These are phyloP conservation scores for Conomelus anceps DNA, from an alignment of 2,888 invertebrate genomes.

Conservation along the genomic window DNA sequence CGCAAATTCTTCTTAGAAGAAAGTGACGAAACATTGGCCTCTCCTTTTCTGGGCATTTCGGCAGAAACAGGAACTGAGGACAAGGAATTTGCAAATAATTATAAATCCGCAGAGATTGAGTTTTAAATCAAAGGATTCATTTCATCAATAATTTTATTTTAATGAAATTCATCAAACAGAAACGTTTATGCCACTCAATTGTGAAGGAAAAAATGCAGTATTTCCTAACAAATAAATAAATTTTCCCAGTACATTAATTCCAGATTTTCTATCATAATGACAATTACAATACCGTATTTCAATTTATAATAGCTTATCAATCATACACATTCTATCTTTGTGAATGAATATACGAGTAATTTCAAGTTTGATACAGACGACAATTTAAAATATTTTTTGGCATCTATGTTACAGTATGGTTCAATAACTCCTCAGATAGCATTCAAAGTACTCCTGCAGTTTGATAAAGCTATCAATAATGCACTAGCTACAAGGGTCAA, in stretches of 20 bases:
- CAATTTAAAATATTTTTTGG: conserved; percentile 31
- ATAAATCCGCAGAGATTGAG: too few species aligned
- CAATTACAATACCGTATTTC: too few species aligned
- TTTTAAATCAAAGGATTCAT: background rate
- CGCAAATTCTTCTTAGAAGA: background rate
- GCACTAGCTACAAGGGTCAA: conserved; percentile 86
- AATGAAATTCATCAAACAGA: too few species aligned
- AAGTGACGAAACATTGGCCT: background rate
- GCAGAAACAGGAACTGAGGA: background rate
- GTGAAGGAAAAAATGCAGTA: too few species aligned
- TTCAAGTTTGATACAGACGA: background rate
- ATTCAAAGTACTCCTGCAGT: conserved; percentile 87
- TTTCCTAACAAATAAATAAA: too few species aligned
- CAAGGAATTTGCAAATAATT: background rate
- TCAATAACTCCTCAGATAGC: conserved; percentile 92
- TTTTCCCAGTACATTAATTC: too few species aligned
- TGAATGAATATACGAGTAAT: background rate
- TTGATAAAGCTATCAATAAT: conserved; percentile 94
- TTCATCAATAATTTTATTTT: too few species aligned
- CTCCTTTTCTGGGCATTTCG: background rate
- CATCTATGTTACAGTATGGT: conserved; percentile 84
- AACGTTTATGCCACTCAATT: too few species aligned
- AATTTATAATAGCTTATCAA: too few species aligned
- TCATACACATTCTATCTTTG: background rate
- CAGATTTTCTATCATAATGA: too few species aligned